phyloP scores from a whole-genome alignment of 2,888 invertebrate genomes.

The Phyllotreta striolata region DNA sequence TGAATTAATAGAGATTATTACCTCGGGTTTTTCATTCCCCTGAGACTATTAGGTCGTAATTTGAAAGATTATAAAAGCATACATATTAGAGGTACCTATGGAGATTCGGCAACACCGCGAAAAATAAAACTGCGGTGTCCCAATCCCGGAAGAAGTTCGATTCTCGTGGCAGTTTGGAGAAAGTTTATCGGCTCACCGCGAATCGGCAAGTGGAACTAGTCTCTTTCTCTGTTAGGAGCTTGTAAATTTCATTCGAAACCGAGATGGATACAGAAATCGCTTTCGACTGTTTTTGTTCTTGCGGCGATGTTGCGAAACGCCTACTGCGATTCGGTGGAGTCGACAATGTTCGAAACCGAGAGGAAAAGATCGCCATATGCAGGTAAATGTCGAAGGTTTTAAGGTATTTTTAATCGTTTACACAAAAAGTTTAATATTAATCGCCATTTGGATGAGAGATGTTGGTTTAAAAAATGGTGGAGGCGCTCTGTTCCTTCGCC shows the following conservation, averaged over 20 bases:
- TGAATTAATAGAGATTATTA: no score
- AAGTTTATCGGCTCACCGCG: conserved; percentile 48
- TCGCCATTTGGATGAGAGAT: no score
- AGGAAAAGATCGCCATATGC: no score
- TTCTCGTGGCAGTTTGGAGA: conserved; percentile 49
- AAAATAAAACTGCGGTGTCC: conserved; percentile 44
- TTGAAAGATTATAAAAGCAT: conserved; percentile 21
- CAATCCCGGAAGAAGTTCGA: conserved; percentile 56
- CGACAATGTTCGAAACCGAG: no score
- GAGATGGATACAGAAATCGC: conserved; percentile 24
- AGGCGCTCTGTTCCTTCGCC: no score
- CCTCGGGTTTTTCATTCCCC: no score
- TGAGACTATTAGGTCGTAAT: not conserved
- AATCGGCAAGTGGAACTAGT: conserved; percentile 53
- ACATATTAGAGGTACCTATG: no score
- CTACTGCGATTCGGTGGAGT: conserved; percentile 6
- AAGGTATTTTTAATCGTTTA: no score
- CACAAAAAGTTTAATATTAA: no score
- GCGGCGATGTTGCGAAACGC: conserved; percentile 25
- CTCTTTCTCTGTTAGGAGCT: conserved; percentile 21
- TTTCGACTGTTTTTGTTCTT: conserved; percentile 20
- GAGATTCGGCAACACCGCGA: conserved; percentile 5
- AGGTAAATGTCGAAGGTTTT: no score
- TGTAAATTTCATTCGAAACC: not conserved
- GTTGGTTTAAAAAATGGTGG: no score